phyloP scores from a whole-genome alignment of 2,113 vertebrate genomes.

The Entomyzon cyanotis region DNA sequence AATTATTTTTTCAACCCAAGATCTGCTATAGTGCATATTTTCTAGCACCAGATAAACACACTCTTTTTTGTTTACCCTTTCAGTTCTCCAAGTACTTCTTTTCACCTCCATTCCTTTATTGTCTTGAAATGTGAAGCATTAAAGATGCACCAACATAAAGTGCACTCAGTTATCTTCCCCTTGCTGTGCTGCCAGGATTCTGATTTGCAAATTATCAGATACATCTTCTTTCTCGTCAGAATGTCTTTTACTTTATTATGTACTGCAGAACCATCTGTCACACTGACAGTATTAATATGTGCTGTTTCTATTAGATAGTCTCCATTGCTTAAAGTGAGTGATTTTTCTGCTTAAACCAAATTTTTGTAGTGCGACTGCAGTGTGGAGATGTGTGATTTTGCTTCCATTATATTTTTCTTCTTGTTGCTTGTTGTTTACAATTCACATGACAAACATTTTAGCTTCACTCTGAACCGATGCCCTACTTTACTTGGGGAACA shows the following conservation, averaged over 20 bases:
- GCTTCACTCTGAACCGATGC: slow-evolving; percentile 8
- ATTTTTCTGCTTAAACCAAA: slow-evolving; percentile 36
- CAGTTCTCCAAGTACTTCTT: background rate
- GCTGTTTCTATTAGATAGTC: slow-evolving; percentile 49
- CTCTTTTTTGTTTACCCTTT: background rate
- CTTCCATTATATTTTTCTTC: slow-evolving; percentile 38
- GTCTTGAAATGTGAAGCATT: slow-evolving; percentile 45
- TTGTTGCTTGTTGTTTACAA: slow-evolving; percentile 43
- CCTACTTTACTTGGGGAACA: slow-evolving; percentile 51
- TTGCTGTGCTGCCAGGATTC: slow-evolving; percentile 31
- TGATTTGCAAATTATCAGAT: slow-evolving; percentile 69
- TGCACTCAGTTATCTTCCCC: slow-evolving; percentile 46
- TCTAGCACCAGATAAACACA: background rate
- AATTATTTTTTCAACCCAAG: background rate
- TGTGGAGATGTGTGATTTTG: background rate
- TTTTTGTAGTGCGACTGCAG: slow-evolving; percentile 1
- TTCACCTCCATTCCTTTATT: background rate
- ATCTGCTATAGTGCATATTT: background rate
- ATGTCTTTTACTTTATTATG: slow-evolving; percentile 61
- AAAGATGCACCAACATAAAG: slow-evolving; percentile 33
- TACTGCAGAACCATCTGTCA: slow-evolving; percentile 61
- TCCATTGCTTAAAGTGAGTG: slow-evolving; percentile 55
- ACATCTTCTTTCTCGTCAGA: slow-evolving; percentile 37
- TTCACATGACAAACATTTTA: slow-evolving; percentile 47
- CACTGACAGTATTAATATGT: slow-evolving; percentile 60